phyloP scores from a whole-genome alignment of 1,140 invertebrate species.

The Amyelois transitella region DNA sequence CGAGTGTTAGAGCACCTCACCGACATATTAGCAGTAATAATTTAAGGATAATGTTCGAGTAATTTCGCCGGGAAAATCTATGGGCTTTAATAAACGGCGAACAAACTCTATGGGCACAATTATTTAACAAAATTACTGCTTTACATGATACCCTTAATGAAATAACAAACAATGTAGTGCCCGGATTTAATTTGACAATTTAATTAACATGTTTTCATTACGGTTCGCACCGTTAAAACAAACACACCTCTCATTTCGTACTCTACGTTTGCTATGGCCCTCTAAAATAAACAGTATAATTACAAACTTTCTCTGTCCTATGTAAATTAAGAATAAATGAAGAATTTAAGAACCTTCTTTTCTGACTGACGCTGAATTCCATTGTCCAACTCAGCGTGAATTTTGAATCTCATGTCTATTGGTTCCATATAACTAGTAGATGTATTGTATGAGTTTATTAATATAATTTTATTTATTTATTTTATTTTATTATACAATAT shows the following conservation, averaged over 20 bases:
- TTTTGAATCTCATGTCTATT: too few species aligned
- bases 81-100: conserved; percentile 67
- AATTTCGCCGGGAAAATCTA: conserved; percentile 64
- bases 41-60: conserved; percentile 65
- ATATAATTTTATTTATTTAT: too few species aligned
- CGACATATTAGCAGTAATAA: conserved; percentile 70
- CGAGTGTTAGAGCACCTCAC: conserved; percentile 27
- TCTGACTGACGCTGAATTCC: too few species aligned
- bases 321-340: too few species aligned
- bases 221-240: background rate
- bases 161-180: conserved; percentile 33
- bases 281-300: background rate
- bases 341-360: too few species aligned
- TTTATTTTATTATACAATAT: too few species aligned
- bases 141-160: conserved; percentile 43
- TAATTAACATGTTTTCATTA: conserved; percentile 20
- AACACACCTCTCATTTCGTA: background rate
- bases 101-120: conserved; percentile 57
- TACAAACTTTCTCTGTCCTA: too few species aligned
- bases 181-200: conserved; percentile 30
- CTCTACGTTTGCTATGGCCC: background rate
- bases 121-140: conserved; percentile 63
- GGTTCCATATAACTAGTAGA: too few species aligned
- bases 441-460: too few species aligned
- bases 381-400: too few species aligned